Conservation (phyloP, 2,888 invertebrate species). For the Zygaena filipendulae region DNA sequence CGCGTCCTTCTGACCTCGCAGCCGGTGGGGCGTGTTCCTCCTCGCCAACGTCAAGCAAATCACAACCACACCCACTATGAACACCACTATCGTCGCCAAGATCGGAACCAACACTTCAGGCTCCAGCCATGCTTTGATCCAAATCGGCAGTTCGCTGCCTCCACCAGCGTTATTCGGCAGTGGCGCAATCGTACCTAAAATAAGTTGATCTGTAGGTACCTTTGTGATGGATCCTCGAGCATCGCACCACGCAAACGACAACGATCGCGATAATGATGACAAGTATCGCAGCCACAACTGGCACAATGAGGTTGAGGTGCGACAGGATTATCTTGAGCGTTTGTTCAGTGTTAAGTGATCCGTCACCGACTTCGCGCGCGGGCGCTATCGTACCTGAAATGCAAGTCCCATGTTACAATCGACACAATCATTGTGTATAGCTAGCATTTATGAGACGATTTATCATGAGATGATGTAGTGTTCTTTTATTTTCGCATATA, state of each 20-base stretch:
- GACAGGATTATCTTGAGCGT: conserved; percentile 89
- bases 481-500: conserved; percentile 8
- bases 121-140: conserved; percentile 90
- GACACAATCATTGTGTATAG: conserved; percentile 4
- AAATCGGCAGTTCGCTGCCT: conserved; percentile 70
- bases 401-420: conserved; percentile 35
- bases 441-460: too few relatives aligned
- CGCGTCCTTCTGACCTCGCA: conserved; percentile 82
- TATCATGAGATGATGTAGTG: conserved; percentile 10
- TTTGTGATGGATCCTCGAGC: conserved; percentile 87
- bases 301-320: conserved; percentile 93
- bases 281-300: conserved; percentile 89
- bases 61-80: conserved; percentile 90
- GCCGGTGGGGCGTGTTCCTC: conserved; percentile 82
- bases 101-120: conserved; percentile 92
- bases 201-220: conserved; percentile 63
- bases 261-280: conserved; percentile 94
- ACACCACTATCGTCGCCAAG: conserved; percentile 88
- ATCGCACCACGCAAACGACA: conserved; percentile 91
- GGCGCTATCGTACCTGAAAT: conserved; percentile 97
- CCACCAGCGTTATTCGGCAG: conserved; percentile 71
- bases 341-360: conserved; percentile 81
- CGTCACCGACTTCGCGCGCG: conserved; percentile 76
- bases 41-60: conserved; percentile 89
- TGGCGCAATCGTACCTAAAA: conserved; percentile 83